Percentiles rank a stretch among this genome's conserved stretches.
Conservation (phyloP, 2,113 vertebrate genomes). For the Strix aluco region DNA sequence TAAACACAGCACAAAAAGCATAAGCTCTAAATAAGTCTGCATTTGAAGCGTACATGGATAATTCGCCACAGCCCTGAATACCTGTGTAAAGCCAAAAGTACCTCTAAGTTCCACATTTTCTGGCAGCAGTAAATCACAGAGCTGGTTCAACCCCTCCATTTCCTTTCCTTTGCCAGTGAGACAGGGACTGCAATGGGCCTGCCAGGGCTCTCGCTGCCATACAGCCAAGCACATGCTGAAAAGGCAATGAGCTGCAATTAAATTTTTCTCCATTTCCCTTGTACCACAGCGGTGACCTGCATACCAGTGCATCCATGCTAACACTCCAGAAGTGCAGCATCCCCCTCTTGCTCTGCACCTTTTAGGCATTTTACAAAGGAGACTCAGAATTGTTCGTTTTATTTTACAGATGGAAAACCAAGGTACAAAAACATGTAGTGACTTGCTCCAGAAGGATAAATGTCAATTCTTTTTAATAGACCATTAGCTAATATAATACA, state of each 20-base stretch:
- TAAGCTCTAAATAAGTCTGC: neutral
- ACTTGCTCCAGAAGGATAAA: neutral
- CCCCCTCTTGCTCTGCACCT: neutral
- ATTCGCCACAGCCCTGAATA: neutral
- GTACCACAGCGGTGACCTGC: neutral
- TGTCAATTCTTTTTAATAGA: neutral
- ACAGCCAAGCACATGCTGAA: neutral
- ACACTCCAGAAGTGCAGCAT: neutral
- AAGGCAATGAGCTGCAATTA: neutral
- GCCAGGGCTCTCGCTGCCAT: neutral
- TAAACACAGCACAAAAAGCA: neutral
- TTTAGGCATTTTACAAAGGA: neutral
- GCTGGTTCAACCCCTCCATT: neutral
- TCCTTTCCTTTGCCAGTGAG: neutral
- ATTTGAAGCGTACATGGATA: neutral
- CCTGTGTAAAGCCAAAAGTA: neutral
- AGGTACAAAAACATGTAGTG: neutral
- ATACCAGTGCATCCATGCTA: fast-evolving
- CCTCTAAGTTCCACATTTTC: fast-evolving
- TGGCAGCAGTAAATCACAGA: neutral
- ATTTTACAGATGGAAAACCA: neutral
- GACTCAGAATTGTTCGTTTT: neutral
- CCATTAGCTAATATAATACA: neutral
- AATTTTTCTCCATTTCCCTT: neutral
- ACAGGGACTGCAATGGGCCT: neutral